phyloP scores from a whole-genome alignment of 2,797 vertebrate species.

The Sebastes umbrosus region DNA sequence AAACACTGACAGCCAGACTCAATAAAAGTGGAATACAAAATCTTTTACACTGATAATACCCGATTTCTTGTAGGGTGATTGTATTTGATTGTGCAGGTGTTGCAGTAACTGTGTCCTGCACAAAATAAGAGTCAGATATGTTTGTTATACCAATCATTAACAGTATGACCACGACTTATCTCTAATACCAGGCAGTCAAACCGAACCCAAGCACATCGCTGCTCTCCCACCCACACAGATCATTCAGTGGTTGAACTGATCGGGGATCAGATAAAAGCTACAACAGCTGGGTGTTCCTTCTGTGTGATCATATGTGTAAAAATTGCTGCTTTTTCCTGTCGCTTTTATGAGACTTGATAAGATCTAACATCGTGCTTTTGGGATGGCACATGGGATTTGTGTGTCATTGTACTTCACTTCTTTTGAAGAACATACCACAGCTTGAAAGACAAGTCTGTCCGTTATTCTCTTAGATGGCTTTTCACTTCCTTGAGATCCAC shows the following conservation, averaged over 20 bases:
- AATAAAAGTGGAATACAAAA: neutral
- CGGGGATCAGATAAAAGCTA: neutral
- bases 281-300: neutral
- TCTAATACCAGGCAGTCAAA: neutral
- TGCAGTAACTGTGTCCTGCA: neutral
- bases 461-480: neutral
- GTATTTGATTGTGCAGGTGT: neutral
- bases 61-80: neutral
- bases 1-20: no score
- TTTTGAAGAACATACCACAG: neutral
- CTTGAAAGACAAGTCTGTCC: neutral
- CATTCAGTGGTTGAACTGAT: neutral
- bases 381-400: neutral
- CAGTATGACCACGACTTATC: no score
- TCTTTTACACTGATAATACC: neutral
- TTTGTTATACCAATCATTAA: neutral
- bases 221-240: neutral
- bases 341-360: neutral
- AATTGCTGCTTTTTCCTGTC: neutral
- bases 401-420: neutral
- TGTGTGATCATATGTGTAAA: neutral
- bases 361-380: neutral
- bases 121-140: neutral
- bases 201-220: neutral
- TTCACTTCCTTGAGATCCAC: slow-evolving; percentile 15